Percentiles rank a stretch among this genome's conserved stretches.
phyloP scores from a whole-genome alignment of 2,113 vertebrate species.

The Desmodus rotundus region DNA sequence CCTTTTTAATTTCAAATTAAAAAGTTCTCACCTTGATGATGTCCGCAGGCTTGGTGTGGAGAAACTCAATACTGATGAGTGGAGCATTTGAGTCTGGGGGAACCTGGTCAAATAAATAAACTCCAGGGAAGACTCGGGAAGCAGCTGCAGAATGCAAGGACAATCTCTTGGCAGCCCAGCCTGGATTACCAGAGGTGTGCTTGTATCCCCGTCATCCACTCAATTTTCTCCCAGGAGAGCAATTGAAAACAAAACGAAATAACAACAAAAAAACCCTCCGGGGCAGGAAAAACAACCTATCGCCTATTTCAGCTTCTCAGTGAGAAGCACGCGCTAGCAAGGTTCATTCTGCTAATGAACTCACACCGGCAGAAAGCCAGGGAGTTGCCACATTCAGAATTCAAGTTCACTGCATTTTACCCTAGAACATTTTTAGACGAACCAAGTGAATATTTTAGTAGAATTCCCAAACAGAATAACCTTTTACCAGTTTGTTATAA shows the following conservation, averaged over 20 bases:
- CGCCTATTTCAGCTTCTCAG: constrained; percentile 34
- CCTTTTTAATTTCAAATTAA: constrained; percentile 20
- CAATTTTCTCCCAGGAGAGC: constrained; percentile 59
- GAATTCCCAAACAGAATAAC: not conserved
- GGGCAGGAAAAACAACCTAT: constrained; percentile 23
- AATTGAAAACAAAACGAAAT: not conserved
- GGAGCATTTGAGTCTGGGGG: not conserved
- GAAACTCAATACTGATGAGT: constrained; percentile 23
- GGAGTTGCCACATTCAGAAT: not conserved
- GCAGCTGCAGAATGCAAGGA: not conserved
- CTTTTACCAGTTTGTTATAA: not conserved
- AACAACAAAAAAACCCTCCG: not conserved
- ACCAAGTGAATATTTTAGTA: not conserved
- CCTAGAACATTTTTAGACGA: not conserved
- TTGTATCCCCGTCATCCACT: constrained; percentile 37
- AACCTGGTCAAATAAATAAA: constrained; percentile 44
- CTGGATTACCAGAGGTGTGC: constrained; percentile 53
- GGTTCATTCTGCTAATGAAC: not conserved
- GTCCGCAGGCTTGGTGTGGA: not conserved
- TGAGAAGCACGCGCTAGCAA: constrained; percentile 45
- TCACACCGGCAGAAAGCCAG: not conserved
- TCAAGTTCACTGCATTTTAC: constrained; percentile 1
- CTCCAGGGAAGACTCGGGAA: constrained; percentile 12
- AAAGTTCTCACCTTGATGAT: constrained; percentile 25
- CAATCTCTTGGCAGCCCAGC: constrained; percentile 58